These are phyloP conservation scores for Marronus borbonicus DNA, from an alignment of 2,888 invertebrate species.

Conservation along the genomic window DNA sequence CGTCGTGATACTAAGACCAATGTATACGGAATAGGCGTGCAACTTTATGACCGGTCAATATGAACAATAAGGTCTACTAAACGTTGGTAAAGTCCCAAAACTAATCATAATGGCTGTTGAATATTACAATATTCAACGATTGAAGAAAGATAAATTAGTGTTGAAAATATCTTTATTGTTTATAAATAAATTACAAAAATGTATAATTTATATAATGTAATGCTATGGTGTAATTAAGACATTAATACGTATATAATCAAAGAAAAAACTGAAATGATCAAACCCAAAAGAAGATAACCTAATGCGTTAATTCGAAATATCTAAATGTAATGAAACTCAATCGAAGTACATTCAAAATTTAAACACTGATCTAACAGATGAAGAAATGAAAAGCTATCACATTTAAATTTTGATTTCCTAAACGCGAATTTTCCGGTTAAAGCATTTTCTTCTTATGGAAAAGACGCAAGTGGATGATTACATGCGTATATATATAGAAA, in stretches of 20 bases:
- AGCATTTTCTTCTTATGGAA: constrained; percentile 8
- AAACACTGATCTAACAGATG: background rate
- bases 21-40: too few relatives aligned
- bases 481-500: constrained; percentile 17
- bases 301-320: constrained; percentile 19
- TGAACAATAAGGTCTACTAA: too few relatives aligned
- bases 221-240: constrained; percentile 42
- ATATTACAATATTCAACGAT: too few relatives aligned
- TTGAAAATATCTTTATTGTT: constrained; percentile 64
- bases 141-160: constrained; percentile 40
- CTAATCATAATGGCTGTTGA: background rate
- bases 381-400: constrained; percentile 42
- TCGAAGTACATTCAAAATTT: background rate
- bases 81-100: too few relatives aligned
- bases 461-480: constrained; percentile 32
- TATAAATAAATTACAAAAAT: constrained; percentile 70
- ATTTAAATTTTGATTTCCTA: constrained; percentile 37
- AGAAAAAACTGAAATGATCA: constrained; percentile 23
- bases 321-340: background rate
- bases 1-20: too few relatives aligned
- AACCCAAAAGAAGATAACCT: constrained; percentile 19
- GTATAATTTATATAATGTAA: constrained; percentile 51
- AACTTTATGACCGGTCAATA: too few relatives aligned
- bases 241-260: constrained; percentile 35
- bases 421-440: constrained; percentile 17